Conservation (phyloP, 2,888 invertebrate genomes). For the Eulithis testata region DNA sequence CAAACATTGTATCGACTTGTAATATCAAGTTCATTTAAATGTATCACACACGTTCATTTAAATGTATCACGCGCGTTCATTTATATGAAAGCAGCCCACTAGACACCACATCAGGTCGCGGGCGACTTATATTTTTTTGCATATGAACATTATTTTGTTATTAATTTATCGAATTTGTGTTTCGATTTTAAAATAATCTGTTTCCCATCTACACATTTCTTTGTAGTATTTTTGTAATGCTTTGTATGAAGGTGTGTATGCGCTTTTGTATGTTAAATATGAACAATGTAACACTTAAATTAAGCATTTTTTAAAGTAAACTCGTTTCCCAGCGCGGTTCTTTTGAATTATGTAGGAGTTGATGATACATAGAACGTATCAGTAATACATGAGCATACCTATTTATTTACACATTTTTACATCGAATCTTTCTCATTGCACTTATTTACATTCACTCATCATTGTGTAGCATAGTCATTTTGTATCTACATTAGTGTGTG, state of each 20-base stretch:
- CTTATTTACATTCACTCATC: constrained; percentile 16
- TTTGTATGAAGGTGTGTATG: constrained; percentile 60
- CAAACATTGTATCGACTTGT: constrained; percentile 57
- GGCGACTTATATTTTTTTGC: constrained; percentile 64
- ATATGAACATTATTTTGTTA: constrained; percentile 79
- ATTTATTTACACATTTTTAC: constrained; percentile 28
- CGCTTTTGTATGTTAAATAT: constrained; percentile 55
- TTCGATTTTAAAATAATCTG: constrained; percentile 69
- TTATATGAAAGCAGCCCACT: constrained; percentile 43
- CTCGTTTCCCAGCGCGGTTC: constrained; percentile 13
- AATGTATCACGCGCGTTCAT: constrained; percentile 40
- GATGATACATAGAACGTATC: constrained; percentile 15
- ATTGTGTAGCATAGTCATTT: constrained; percentile 29
- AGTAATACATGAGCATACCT: constrained; percentile 19
- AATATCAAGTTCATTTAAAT: constrained; percentile 42
- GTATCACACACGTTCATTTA: constrained; percentile 40
- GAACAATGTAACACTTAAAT: constrained; percentile 47
- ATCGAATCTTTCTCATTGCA: constrained; percentile 25
- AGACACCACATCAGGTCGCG: constrained; percentile 43
- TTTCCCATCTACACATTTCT: constrained; percentile 66
- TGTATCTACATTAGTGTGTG: constrained; percentile 28
- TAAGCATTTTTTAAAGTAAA: constrained; percentile 42
- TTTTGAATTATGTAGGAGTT: constrained; percentile 9
- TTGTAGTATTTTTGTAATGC: constrained; percentile 77
- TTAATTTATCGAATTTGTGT: constrained; percentile 74